Evolutionary conservation across 1,140 invertebrate species (phyloP).

Genomic region (Drosophila azteca): DNA sequence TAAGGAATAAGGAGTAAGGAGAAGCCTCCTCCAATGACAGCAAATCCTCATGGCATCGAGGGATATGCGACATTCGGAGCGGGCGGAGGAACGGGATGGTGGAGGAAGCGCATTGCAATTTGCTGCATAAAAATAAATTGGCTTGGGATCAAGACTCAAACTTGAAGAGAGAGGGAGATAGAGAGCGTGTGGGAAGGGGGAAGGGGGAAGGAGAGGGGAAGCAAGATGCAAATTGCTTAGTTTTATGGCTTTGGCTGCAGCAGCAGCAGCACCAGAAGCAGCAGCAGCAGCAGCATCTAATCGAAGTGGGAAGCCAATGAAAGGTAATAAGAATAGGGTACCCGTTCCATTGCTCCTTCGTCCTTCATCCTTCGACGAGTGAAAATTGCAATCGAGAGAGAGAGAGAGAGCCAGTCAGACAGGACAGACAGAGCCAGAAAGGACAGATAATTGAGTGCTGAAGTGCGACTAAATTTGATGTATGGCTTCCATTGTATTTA

Average conservation of each 20-base stretch:
- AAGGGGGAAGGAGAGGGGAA: background rate
- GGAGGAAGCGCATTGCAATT: constrained; percentile 45
- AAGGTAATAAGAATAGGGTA: constrained; percentile 35
- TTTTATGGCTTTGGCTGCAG: constrained; percentile 53
- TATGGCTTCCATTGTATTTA: constrained; percentile 36
- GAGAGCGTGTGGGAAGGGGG: too few relatives aligned
- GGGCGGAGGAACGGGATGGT: background rate
- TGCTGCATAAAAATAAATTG: constrained; percentile 72
- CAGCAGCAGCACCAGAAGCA: background rate
- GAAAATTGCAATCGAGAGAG: constrained; percentile 26
- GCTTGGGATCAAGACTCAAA: constrained; percentile 57
- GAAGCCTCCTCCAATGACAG: constrained; percentile 66
- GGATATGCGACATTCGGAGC: constrained; percentile 14
- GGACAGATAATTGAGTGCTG: constrained; percentile 28
- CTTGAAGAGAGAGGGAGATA: constrained; percentile 23
- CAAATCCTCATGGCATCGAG: constrained; percentile 69
- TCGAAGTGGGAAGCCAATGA: constrained; percentile 57
- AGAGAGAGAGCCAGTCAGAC: background rate
- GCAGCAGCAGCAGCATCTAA: constrained; percentile 24
- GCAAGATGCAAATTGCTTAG: constrained; percentile 56
- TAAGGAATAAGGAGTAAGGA: background rate
- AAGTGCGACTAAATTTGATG: constrained; percentile 3
- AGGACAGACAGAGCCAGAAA: background rate
- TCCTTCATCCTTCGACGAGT: constrained; percentile 13
- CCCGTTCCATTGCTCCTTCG: too few relatives aligned